Conservation (phyloP, 1,140 invertebrate genomes). For the Pseudobourletiella spinata region DNA sequence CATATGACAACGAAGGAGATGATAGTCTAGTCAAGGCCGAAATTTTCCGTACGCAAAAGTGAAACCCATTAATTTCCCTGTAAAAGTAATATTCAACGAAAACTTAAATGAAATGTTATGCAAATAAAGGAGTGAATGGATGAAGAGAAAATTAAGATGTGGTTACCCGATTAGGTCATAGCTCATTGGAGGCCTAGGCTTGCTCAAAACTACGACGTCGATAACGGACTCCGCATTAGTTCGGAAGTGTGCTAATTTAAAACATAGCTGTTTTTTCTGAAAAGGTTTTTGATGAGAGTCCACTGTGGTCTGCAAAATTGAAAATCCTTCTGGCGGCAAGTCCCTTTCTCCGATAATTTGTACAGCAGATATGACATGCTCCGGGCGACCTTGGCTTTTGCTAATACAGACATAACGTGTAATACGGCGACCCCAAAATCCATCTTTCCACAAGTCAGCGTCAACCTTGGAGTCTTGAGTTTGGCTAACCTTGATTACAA, state of each 20-base stretch:
- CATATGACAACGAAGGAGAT: slow-evolving; percentile 26
- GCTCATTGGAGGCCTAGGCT: slow-evolving; percentile 41
- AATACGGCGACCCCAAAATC: slow-evolving; percentile 42
- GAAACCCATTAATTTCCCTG: slow-evolving; percentile 43
- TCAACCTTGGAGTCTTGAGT: slow-evolving; percentile 44
- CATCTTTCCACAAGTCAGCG: slow-evolving; percentile 46
- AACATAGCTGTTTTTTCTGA: slow-evolving; percentile 44
- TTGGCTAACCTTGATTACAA: slow-evolving; percentile 30
- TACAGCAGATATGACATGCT: slow-evolving; percentile 42
- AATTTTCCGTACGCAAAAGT: slow-evolving; percentile 32
- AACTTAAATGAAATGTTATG: background rate
- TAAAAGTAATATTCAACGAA: slow-evolving; percentile 12
- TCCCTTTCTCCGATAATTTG: slow-evolving; percentile 43
- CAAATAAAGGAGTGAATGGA: background rate
- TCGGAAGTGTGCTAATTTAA: slow-evolving; percentile 39
- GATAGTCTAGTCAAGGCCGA: slow-evolving; percentile 30
- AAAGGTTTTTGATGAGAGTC: slow-evolving; percentile 43
- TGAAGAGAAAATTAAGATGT: background rate
- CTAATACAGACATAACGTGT: slow-evolving; percentile 45
- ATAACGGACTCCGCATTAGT: slow-evolving; percentile 43
- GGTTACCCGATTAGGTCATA: slow-evolving; percentile 42
- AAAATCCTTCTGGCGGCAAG: slow-evolving; percentile 42
- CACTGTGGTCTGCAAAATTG: slow-evolving; percentile 41
- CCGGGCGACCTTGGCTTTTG: slow-evolving; percentile 41
- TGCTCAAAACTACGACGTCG: slow-evolving; percentile 43